Evolutionary conservation across 2,797 vertebrate genomes (phyloP), one percentile per base, ranked within the genome.

Genomic region (Enteromius argenteus): DNA sequence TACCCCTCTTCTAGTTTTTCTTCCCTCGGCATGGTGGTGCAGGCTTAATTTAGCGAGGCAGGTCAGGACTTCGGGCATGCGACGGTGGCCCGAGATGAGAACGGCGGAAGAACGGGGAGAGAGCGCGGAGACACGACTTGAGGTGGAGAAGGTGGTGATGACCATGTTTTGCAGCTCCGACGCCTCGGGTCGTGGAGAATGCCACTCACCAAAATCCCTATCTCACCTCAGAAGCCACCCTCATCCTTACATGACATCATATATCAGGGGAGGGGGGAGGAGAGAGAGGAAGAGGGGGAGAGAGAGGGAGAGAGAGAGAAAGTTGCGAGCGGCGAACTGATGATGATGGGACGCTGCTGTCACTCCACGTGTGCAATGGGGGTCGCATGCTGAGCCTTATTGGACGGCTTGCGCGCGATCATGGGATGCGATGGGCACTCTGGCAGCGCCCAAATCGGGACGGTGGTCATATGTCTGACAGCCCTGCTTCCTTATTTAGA

Each of bases 11-110:
- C 96, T 96, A 95, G 94, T 93, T 96, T 96, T 96, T 93, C 96
- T 96, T 92, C 91, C 94, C 94, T 93, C 94, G 92, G 95, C 96
- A 96, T 97, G 94, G 95, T 89, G 94, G 95, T 92, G 92, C 93
- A 93, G 91, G 94, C 95, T 96, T 97, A 96, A 96, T 96, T 96
- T 96, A 95, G 96, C 95, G 96, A 96, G 94, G 94, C 95, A 93
- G 95, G 93, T 92, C 94, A 95, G 93, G 92, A 91, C 94, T 92
- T 93, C 95, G 95, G 94, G 94, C 95, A 95, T 95, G 94, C 95
- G 95, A 96, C 93, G 95, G 95, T 96, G 95, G 93, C 95, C 93
- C 11, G 83, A 88, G 82, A 91, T 92, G 93, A 90, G 92, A 86
- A 80, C 53, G 69, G 87, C 83, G 14, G 75, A 49, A 60, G 82